These are phyloP conservation scores for Microchrysa polita DNA, from an alignment of 2,888 invertebrate species.

Conservation along the genomic window DNA sequence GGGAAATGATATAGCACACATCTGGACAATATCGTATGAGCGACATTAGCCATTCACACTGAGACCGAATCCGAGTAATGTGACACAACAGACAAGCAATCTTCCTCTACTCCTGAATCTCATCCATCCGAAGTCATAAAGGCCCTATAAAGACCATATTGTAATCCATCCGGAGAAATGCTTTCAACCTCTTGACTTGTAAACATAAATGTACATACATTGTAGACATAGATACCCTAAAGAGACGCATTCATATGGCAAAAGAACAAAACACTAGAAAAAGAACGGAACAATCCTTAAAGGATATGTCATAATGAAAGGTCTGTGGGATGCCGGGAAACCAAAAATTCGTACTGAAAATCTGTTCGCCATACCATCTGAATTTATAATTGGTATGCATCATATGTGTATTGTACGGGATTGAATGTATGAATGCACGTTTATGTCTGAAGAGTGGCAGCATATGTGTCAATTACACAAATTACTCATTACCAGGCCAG, in stretches of 20 bases:
- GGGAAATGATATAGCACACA: slow-evolving; percentile 33
- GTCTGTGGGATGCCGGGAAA: slow-evolving; percentile 30
- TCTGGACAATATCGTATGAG: slow-evolving; percentile 46
- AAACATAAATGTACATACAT: slow-evolving; percentile 3
- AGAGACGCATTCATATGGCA: neutral
- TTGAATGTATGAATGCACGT: slow-evolving; percentile 17
- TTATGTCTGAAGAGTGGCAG: slow-evolving; percentile 32
- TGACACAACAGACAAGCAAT: slow-evolving; percentile 23
- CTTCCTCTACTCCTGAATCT: slow-evolving; percentile 26
- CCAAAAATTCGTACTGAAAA: slow-evolving; percentile 28
- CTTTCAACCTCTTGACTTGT: slow-evolving; percentile 43
- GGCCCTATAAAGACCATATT: slow-evolving; percentile 4
- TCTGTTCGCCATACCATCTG: slow-evolving; percentile 39
- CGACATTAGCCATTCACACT: slow-evolving; percentile 36
- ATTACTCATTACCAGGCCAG: slow-evolving; percentile 47
- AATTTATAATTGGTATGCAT: slow-evolving; percentile 42
- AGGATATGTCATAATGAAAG: slow-evolving; percentile 39
- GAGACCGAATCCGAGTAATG: slow-evolving; percentile 39
- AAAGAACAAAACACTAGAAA: neutral
- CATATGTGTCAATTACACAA: slow-evolving; percentile 50
- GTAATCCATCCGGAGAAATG: slow-evolving; percentile 36
- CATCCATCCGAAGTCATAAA: slow-evolving; percentile 19
- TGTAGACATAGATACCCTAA: too few relatives aligned
- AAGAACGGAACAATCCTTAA: slow-evolving; percentile 19
- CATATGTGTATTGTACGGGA: slow-evolving; percentile 30